These are phyloP conservation scores for Folsomia manolachei DNA, from an alignment of 2,888 invertebrate genomes.

Conservation along the genomic window DNA sequence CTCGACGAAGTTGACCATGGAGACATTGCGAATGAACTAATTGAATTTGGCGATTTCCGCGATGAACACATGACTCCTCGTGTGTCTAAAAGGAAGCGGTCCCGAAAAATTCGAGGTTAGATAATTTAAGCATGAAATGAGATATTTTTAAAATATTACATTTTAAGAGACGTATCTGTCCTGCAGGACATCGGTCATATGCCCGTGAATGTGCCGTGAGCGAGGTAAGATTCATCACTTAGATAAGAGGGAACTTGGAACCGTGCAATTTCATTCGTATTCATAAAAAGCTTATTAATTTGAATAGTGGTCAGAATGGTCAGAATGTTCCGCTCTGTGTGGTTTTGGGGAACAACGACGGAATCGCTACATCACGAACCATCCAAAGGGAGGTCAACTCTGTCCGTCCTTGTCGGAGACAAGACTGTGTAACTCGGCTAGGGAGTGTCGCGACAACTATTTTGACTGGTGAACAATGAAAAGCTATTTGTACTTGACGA, in stretches of 20 bases:
- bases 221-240: no score
- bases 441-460: conserved; percentile 50
- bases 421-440: conserved; percentile 51
- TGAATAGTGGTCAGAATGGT: conserved; percentile 53
- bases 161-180: conserved; percentile 2
- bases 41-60: conserved; percentile 41
- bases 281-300: no score
- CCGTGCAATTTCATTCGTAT: no score
- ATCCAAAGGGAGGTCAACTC: conserved; percentile 52
- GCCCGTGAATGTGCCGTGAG: conserved; percentile 49
- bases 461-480: conserved; percentile 51
- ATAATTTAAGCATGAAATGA: conserved; percentile 8
- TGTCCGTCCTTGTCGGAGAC: conserved; percentile 52
- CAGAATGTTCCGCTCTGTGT: conserved; percentile 52
- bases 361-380: conserved; percentile 52
- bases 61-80: conserved; percentile 34
- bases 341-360: conserved; percentile 54
- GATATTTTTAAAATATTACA: not conserved
- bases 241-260: no score
- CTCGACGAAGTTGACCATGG: conserved; percentile 46
- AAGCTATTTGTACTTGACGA: not conserved
- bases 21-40: conserved; percentile 49
- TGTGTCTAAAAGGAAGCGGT: conserved; percentile 41
- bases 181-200: conserved; percentile 7
- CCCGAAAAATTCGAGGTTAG: conserved; percentile 45